Percentiles rank a stretch among this genome's conserved stretches.
These are phyloP conservation scores for Ursus arctos DNA, from an alignment of 2,113 vertebrate species.

Conservation along the genomic window DNA sequence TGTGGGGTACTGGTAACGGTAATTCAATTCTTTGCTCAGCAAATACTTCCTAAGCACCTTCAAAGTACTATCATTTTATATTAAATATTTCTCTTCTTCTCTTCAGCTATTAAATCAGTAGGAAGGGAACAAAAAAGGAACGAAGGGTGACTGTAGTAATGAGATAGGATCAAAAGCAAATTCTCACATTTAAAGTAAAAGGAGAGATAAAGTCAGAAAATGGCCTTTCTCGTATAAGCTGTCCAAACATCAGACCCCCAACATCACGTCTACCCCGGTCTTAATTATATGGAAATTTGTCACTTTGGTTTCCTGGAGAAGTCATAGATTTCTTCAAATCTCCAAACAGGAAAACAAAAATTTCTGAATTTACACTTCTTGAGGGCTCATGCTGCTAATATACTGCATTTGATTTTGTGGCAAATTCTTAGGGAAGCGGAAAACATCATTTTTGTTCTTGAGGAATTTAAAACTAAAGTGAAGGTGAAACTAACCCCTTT, in stretches of 20 bases:
- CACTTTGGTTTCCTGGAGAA: not conserved
- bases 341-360: not conserved
- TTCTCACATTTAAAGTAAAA: not conserved
- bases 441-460: not conserved
- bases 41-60: not conserved
- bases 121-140: not conserved
- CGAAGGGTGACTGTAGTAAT: not conserved
- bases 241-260: not conserved
- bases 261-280: not conserved
- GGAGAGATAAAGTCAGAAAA: not conserved
- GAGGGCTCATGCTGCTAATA: not conserved
- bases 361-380: not conserved
- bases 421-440: constrained; percentile 9
- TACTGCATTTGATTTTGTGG: not conserved
- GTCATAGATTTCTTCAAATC: not conserved
- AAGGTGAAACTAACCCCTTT: not conserved
- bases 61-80: not conserved
- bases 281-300: not conserved
- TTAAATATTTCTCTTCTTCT: not conserved
- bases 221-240: not conserved
- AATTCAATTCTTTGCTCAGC: not conserved
- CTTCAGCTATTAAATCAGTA: not conserved
- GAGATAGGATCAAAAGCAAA: not conserved
- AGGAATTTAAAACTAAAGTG: constrained; percentile 12
- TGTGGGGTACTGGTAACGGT: not conserved